Evolutionary conservation across 2,797 vertebrate genomes (phyloP), one percentile per base, ranked within the genome.

Genomic region (Channa striata): DNA sequence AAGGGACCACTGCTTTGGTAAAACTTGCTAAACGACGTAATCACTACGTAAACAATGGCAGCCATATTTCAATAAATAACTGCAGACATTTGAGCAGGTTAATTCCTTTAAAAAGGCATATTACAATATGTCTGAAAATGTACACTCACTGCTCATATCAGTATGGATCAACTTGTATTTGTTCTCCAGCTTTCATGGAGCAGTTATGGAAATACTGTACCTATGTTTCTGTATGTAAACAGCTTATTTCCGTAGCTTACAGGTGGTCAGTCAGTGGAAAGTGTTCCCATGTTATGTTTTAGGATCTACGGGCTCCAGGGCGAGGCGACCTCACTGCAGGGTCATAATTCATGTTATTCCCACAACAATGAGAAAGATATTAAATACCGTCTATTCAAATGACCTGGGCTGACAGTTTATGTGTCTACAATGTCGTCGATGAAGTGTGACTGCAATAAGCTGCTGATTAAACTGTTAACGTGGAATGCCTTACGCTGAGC

Each of bases 381-480:
- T n/a, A 43, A 17, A 43, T 16, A 17, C n/a, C n/a, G n/a, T n/a
- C n/a, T 43, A 17, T 43, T 6, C 16, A 6, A 17, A 17, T 17
- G 11, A 58, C 25, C 25, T 1, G 19, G 6, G 40, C 7, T 30
- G 48, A 60, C 21, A 42, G 21, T 50, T 59, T 6, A 14, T 40
- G 14, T 20, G 6, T 43, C 20, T 50, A 49, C 51, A 69, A 60
- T 4, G 34, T 0, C 40, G 44, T 50, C 58, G 59, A 23, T 78
- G 36, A 66, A 40, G 42, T 56, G 43, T 54, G 49, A 69, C 42
- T 30, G 20, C 40, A n/a, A 10, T 57, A 72, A 57, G 43, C 34
- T 25, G 42, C 46, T 72, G 73, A 83, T 68, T 67, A 68, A 84
- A 68, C 43, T 8, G 61, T 82, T 74, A 49, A 47, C 48, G 43